Conservation (phyloP, 2,113 vertebrate species). For the Paramormyrops kingsleyae region DNA sequence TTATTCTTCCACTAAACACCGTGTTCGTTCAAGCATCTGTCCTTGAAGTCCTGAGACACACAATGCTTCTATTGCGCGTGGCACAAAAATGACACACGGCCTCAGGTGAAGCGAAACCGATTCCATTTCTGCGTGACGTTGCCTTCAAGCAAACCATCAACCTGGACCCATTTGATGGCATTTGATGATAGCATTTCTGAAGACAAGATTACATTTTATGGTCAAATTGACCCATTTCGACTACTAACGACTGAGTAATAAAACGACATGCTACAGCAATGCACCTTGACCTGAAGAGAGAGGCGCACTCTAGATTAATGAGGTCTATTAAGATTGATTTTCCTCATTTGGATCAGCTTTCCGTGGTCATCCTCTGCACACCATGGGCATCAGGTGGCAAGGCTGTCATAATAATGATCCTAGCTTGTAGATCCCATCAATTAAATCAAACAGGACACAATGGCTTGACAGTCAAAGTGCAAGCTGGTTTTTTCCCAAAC, state of each 20-base stretch:
- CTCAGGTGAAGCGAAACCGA: not conserved
- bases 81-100: not conserved
- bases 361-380: not conserved
- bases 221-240: slow-evolving; percentile 38
- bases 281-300: not conserved
- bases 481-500: not conserved
- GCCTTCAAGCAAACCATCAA: not conserved
- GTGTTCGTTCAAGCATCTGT: slow-evolving; percentile 31
- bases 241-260: slow-evolving; percentile 40
- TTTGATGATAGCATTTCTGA: slow-evolving; percentile 34
- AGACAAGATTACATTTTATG: slow-evolving; percentile 42
- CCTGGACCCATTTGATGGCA: not conserved
- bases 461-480: not conserved
- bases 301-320: not conserved
- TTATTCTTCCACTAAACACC: slow-evolving; percentile 34
- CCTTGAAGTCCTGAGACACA: slow-evolving; percentile 25
- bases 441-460: not conserved
- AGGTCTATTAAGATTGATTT: slow-evolving; percentile 6
- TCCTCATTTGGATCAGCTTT: not conserved
- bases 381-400: not conserved
- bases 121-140: not conserved
- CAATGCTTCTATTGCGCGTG: slow-evolving; percentile 36
- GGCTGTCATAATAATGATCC: not conserved
- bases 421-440: not conserved
- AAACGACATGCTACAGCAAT: slow-evolving; percentile 13